A percentile compares a stretch with the other conserved stretches of the same genome.
Evolutionary conservation across 1,140 invertebrate genomes (phyloP).

Genomic region (Diprion similis): DNA sequence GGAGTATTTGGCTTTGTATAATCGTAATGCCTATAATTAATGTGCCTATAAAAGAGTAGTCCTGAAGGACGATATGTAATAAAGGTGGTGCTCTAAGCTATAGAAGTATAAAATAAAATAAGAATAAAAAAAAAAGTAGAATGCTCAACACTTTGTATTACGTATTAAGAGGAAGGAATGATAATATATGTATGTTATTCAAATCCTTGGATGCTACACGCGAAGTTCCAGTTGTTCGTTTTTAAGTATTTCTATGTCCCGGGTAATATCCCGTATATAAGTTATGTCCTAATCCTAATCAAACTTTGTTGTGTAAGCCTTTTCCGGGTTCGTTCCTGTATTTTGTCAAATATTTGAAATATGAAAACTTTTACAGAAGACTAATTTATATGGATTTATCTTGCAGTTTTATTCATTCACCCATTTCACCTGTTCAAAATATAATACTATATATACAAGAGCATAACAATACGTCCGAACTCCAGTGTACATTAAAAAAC

Average conservation of each 20-base stretch:
- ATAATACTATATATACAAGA: no score
- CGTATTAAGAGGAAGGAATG: background rate
- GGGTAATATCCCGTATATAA: conserved; percentile 17
- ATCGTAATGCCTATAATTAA: background rate
- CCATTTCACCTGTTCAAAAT: background rate
- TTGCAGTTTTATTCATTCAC: conserved; percentile 16
- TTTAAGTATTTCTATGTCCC: conserved; percentile 8
- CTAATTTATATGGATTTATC: conserved; percentile 13
- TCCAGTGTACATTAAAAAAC: no score
- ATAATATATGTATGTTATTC: background rate
- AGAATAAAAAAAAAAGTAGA: no score
- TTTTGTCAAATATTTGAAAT: conserved; percentile 29
- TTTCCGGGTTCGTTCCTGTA: conserved; percentile 36
- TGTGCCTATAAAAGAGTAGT: background rate
- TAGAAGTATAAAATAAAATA: no score
- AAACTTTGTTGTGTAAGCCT: conserved; percentile 35
- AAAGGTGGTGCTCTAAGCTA: no score
- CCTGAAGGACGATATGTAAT: no score
- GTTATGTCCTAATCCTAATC: conserved; percentile 21
- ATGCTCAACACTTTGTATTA: no score
- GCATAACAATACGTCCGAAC: no score
- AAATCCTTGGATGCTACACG: background rate
- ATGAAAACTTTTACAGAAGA: conserved; percentile 29
- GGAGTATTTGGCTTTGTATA: background rate
- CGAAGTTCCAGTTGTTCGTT: conserved; percentile 16